phyloP scores from a whole-genome alignment of 2,113 vertebrate genomes.

The Falco punctatus region DNA sequence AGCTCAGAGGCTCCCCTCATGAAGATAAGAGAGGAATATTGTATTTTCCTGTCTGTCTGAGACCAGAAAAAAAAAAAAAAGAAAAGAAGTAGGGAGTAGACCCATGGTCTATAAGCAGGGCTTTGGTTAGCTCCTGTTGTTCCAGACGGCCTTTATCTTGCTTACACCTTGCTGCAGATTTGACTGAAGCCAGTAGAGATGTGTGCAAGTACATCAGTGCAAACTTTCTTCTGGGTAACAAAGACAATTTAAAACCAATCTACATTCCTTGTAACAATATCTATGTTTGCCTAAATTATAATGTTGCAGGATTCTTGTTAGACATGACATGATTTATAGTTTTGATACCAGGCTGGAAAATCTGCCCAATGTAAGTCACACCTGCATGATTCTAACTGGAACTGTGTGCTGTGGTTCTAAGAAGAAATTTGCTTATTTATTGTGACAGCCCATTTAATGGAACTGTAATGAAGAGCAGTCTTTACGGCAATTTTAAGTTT shows the following conservation, averaged over 20 bases:
- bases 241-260: neutral
- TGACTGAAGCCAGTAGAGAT: neutral
- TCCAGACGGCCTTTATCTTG: neutral
- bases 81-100: neutral
- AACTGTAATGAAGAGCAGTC: constrained; percentile 8
- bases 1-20: neutral
- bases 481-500: constrained; percentile 15
- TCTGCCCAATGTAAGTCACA: neutral
- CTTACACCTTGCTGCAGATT: neutral
- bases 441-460: constrained; percentile 13
- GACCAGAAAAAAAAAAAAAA: neutral
- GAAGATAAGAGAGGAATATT: neutral
- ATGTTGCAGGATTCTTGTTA: neutral
- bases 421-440: constrained; percentile 41
- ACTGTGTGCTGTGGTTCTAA: neutral
- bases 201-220: neutral
- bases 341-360: constrained; percentile 32
- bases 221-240: neutral
- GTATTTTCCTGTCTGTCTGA: neutral
- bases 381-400: neutral
- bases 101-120: neutral
- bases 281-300: neutral
- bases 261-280: neutral
- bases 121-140: neutral
- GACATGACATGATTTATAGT: neutral